Evolutionary conservation across 2,113 vertebrate genomes (phyloP).

Genomic region (Diadophis punctatus): DNA sequence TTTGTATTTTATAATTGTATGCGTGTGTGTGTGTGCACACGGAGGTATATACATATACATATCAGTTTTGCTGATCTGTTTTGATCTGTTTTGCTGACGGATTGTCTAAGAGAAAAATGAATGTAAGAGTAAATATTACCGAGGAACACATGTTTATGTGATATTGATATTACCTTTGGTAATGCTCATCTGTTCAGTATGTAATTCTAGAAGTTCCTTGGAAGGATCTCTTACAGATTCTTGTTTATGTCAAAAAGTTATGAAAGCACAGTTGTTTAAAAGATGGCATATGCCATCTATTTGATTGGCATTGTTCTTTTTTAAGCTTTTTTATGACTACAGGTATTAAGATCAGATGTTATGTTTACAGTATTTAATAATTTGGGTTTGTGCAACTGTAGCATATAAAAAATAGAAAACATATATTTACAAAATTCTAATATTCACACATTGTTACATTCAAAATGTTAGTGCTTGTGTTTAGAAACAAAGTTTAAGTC

Average conservation of each 20-base stretch:
- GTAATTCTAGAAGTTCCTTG: not conserved
- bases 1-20: not conserved
- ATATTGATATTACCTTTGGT: not conserved
- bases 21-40: not conserved
- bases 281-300: not conserved
- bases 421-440: not conserved
- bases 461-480: not conserved
- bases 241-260: not conserved
- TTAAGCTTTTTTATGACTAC: not conserved
- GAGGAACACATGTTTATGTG: not conserved
- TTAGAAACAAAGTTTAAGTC: not conserved
- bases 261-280: not conserved
- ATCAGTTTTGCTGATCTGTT: not conserved
- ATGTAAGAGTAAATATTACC: not conserved
- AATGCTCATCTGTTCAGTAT: not conserved
- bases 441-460: not conserved
- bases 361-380: not conserved
- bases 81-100: not conserved
- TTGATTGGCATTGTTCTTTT: not conserved
- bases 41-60: not conserved
- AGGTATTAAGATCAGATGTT: not conserved
- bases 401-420: not conserved
- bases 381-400: not conserved
- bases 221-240: not conserved
- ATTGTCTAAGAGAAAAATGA: not conserved